phyloP scores from a whole-genome alignment of 1,140 invertebrate genomes.

The Bathynomus jamesi region DNA sequence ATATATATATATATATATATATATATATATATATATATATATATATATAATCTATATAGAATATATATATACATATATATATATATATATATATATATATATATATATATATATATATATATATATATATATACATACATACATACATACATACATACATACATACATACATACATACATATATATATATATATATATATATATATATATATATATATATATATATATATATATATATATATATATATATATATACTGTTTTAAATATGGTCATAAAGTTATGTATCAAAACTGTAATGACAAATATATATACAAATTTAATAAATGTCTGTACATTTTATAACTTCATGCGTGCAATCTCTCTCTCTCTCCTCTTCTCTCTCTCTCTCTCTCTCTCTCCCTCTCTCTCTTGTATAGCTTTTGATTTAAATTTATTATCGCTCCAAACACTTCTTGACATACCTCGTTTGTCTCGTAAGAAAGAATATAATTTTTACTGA shows the following conservation, averaged over 20 bases:
- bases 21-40: constrained; percentile 1
- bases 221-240: constrained; percentile 3
- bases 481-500: no score
- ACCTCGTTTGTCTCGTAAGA: no score
- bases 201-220: constrained; percentile 1
- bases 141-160: background rate
- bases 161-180: background rate
- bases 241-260: background rate
- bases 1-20: constrained; percentile 3
- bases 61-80: constrained; percentile 1
- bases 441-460: no score
- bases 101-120: constrained; percentile 3
- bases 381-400: no score
- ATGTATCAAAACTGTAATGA: background rate
- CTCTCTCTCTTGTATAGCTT: no score
- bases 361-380: no score
- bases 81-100: constrained; percentile 1
- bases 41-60: constrained; percentile 1
- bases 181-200: background rate
- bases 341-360: no score
- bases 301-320: background rate
- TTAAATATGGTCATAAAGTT: background rate
- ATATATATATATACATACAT: background rate
- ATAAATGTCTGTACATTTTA: no score
- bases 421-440: no score